Evolutionary conservation across 2,888 invertebrate genomes (phyloP), one percentile per base, ranked within the genome.

Genomic region (Beris chalybata): DNA sequence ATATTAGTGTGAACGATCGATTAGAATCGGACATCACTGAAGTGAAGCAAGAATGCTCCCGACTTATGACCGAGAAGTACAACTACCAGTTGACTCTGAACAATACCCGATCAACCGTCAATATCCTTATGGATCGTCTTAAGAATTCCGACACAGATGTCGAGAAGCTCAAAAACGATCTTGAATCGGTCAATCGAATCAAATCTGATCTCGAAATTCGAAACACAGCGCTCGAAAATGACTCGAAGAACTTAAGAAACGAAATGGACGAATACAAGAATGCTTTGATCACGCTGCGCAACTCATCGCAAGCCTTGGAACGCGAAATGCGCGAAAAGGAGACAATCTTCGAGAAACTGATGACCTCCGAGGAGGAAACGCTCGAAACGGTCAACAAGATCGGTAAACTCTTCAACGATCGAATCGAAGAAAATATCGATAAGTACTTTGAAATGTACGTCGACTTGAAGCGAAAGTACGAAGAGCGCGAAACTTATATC

Each of bases 101-200:
- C 70, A 81, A 80, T 59, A 80, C 80, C 4, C 76, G 81, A 2
- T 77, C 79, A 64, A 81, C 81, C 2, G 80, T 80, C 1, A 80
- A 79, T 67, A 80, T 81, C 32, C 73, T 81, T 4, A 81, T 80
- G 79, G 81, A 81, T 54, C 77, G 81, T 2, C 73, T 81, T 0
- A 81, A 79, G 72, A 81, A 81, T 66, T 81, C 81, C 45, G 81
- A 81, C 69, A 77, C 77, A 13, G 81, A 81, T 70, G 81, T 81
- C n/a, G 81, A 81, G 72, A 75, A 74, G 5, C 73, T 78, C 44
- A 79, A 78, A 68, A 74, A 74, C n/a, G 81, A 81, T 66, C 70
- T 79, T 55, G 79, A 80, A 64, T 75, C 76, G 1, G 68, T 78
- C 11, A 77, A 77, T 67, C 70, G 76, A 64, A 75, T 74, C 4